Conservation (phyloP, 2,113 vertebrate species). For the Tachuris rubrigastra region DNA sequence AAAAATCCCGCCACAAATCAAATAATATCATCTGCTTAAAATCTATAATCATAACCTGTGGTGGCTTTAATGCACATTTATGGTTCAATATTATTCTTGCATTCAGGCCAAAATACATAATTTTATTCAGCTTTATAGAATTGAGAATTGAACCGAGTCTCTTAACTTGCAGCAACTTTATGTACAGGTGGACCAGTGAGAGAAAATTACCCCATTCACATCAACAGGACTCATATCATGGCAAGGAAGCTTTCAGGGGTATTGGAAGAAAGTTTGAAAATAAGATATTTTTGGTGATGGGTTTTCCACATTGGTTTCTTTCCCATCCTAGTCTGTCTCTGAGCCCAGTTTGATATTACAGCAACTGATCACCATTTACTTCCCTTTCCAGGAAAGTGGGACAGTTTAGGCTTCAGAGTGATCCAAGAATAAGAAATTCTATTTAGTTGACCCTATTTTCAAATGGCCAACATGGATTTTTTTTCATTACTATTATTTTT, state of each 20-base stretch:
- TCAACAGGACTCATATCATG: background rate
- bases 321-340: background rate
- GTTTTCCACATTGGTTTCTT: background rate
- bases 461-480: background rate
- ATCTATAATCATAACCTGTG: background rate
- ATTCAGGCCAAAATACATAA: background rate
- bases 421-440: background rate
- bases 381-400: background rate
- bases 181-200: background rate
- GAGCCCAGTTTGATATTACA: background rate
- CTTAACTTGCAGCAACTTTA: background rate
- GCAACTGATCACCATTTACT: background rate
- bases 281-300: background rate
- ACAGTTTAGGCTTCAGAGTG: background rate
- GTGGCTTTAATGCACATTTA: background rate
- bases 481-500: background rate
- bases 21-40: conserved; percentile 26
- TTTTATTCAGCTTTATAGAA: background rate
- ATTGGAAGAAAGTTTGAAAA: background rate
- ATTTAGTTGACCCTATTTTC: background rate
- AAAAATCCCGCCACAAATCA: background rate
- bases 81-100: background rate
- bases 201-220: background rate
- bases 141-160: background rate
- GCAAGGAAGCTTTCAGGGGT: background rate